Conservation (phyloP, 2,888 invertebrate genomes). For the Cordylochernes scorpioides region DNA sequence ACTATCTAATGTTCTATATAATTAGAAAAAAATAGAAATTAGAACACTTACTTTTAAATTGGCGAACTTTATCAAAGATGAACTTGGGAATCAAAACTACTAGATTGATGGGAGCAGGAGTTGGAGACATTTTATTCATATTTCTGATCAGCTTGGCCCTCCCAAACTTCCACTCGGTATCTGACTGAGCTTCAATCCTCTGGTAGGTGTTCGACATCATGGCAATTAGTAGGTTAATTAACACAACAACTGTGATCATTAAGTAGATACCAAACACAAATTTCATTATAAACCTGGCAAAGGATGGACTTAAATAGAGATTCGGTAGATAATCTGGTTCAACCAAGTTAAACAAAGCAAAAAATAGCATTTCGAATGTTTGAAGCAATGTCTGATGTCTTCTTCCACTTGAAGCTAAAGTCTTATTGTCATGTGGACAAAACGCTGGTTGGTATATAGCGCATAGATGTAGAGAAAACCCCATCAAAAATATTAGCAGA, state of each 20-base stretch:
- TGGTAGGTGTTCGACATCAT: conserved; percentile 99
- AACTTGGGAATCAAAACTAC: too few relatives aligned
- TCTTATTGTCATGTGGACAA: conserved; percentile 15
- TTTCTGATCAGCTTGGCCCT: conserved; percentile 88
- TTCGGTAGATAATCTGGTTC: conserved; percentile 30
- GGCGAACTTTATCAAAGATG: too few relatives aligned
- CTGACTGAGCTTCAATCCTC: conserved; percentile 94
- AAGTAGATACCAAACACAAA: conserved; percentile 86
- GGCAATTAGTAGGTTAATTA: conserved; percentile 95
- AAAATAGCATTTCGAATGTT: conserved; percentile 90
- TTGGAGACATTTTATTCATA: conserved; percentile 89
- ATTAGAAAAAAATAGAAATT: too few relatives aligned
- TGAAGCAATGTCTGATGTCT: conserved; percentile 47
- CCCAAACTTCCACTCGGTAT: conserved; percentile 99
- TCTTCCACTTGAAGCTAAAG: too few relatives aligned
- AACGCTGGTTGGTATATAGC: conserved; percentile 64
- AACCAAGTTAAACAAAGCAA: conserved; percentile 83
- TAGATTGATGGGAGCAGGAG: conserved; percentile 94
- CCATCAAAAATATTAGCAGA: conserved; percentile 85
- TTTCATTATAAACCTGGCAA: conserved; percentile 21
- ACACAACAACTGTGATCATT: conserved; percentile 88
- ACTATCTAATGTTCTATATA: too few relatives aligned
- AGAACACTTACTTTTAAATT: too few relatives aligned
- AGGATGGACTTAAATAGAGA: conserved; percentile 24
- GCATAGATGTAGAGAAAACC: conserved; percentile 69